Conservation (phyloP, 2,888 invertebrate genomes). For the Pecten maximus region DNA sequence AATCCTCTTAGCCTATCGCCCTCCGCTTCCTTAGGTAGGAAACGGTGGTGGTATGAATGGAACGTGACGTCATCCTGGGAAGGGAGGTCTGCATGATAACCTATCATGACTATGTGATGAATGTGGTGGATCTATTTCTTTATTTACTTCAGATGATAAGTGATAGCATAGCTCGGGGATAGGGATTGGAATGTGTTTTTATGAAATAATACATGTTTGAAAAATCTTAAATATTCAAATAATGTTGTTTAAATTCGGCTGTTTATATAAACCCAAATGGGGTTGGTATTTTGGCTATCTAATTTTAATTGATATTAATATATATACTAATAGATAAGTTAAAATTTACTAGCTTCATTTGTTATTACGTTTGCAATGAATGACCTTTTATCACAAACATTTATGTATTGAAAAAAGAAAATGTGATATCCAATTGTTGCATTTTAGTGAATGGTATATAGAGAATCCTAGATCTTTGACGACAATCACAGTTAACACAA, state of each 20-base stretch:
- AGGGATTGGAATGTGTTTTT: background rate
- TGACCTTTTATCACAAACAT: too few relatives aligned
- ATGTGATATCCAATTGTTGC: too few relatives aligned
- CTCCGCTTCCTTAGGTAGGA: slow-evolving; percentile 4
- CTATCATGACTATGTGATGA: background rate
- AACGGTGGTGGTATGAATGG: background rate
- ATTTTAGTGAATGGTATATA: too few relatives aligned
- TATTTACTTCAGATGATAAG: background rate
- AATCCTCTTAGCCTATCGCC: slow-evolving; percentile 5
- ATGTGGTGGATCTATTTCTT: background rate
- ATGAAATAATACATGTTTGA: background rate
- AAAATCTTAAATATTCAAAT: background rate
- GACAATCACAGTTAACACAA: too few relatives aligned
- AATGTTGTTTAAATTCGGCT: background rate
- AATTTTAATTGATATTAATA: too few relatives aligned
- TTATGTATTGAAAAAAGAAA: too few relatives aligned
- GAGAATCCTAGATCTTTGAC: too few relatives aligned
- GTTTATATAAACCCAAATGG: too few relatives aligned
- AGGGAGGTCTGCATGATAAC: background rate
- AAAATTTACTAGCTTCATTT: too few relatives aligned
- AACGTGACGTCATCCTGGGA: background rate
- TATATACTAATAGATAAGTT: too few relatives aligned
- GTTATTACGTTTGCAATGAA: too few relatives aligned
- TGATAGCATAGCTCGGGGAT: background rate
- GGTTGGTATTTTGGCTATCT: too few relatives aligned